These are phyloP conservation scores for Dolichomitus sp. DNA, from an alignment of 2,888 invertebrate species.

Conservation along the genomic window DNA sequence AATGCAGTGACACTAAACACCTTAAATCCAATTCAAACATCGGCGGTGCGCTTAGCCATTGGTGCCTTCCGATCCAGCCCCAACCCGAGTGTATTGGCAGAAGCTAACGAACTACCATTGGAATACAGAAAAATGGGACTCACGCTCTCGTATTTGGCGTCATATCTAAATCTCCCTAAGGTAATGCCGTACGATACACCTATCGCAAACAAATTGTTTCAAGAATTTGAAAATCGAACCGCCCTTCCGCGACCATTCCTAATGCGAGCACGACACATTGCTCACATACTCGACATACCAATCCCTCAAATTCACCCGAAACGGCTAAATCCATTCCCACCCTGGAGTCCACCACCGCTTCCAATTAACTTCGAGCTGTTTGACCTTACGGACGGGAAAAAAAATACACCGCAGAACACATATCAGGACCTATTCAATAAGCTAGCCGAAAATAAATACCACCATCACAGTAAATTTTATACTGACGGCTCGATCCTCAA, in stretches of 20 bases:
- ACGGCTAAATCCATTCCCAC: conserved; percentile 11
- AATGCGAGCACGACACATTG: not conserved
- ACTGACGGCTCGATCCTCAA: no score
- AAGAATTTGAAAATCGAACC: not conserved
- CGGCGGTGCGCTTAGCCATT: not conserved
- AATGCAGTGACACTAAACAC: no score
- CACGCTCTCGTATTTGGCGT: not conserved
- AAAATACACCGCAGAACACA: not conserved
- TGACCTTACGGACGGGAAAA: conserved; percentile 7
- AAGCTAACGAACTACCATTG: not conserved
- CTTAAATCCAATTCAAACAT: not conserved
- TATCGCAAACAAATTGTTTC: not conserved
- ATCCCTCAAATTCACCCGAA: not conserved
- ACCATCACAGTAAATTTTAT: no score
- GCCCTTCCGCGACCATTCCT: not conserved
- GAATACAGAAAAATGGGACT: not conserved
- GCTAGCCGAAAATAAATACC: not conserved
- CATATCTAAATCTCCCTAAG: not conserved
- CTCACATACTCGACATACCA: not conserved
- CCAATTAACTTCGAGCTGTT: no score
- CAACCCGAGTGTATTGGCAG: not conserved
- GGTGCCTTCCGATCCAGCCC: no score
- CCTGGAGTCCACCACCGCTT: no score
- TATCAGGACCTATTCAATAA: not conserved
- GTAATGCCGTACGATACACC: not conserved